Evolutionary conservation across 2,888 invertebrate species (phyloP), one percentile per base, ranked within the genome.

Genomic region (Cosmia pyralina): DNA sequence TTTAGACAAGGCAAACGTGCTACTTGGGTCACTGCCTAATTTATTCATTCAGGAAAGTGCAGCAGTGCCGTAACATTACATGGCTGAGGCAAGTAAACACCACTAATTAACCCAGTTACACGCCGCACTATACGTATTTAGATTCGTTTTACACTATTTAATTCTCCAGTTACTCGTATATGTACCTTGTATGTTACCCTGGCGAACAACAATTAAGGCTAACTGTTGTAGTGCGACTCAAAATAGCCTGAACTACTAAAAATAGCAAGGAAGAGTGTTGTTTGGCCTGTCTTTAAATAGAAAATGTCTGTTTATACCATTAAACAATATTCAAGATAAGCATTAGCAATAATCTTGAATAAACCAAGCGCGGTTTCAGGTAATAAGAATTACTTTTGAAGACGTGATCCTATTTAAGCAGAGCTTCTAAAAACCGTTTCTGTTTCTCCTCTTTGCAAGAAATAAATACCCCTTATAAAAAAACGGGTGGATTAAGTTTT

Each of bases 21-120:
- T 69, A 73, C 79, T 79, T 75, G 62, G 81, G 82, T 81, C 80
- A 77, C 69, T 59, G 65, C 71, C 68, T 87, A 80, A 87, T 85
- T 87, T 85, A 87, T 87, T 87, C 87, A 87, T 82, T 82, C 79
- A 80, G 80, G 77, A 71, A 83, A 87, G 83, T 87, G 87, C 88
- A 84, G 76, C 82, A 75, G 81, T 73, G 76, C 80, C 79, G 72
- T 81, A 73, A 81, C 84, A 81, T 84, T 82, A 86, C 84, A 79
- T 78, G 75, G 69, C 78, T 79, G 78, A 84, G 81, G 86, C 79
- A 81, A 86, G 84, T 82, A 86, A 85, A 86, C 79, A 80, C 82
- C 81, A 77, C 87, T 83, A 87, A 87, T 87, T 85, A 87, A 87
- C 87, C 87, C 72, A 85, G 82, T 87, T 87, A 77, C 87, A 76